phyloP scores from a whole-genome alignment of 1,140 invertebrate genomes.

The Homarus americanus region DNA sequence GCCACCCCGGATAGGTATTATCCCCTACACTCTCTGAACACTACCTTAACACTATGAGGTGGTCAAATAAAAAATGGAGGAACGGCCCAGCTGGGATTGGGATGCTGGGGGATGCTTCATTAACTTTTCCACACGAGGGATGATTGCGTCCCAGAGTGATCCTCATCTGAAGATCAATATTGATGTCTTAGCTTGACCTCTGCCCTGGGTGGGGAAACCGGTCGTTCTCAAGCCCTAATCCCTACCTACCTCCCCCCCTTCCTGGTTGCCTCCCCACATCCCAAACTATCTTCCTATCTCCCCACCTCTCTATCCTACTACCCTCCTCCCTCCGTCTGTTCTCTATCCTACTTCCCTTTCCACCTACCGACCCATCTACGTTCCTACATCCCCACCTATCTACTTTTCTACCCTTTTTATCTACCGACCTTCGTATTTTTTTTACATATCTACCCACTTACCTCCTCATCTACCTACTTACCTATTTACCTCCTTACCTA shows the following conservation, averaged over 20 bases:
- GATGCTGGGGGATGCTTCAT: slow-evolving; percentile 44
- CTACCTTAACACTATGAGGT: slow-evolving; percentile 1
- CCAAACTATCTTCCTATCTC: neutral
- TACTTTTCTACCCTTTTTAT: too few relatives aligned
- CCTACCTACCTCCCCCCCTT: neutral
- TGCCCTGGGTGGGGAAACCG: slow-evolving; percentile 33
- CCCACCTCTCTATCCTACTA: neutral
- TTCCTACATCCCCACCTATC: too few relatives aligned
- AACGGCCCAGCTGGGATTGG: slow-evolving; percentile 37
- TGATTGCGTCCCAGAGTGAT: slow-evolving; percentile 36
- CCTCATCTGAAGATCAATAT: slow-evolving; percentile 60
- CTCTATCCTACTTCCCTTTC: neutral
- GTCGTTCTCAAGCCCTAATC: too few relatives aligned
- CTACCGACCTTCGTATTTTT: too few relatives aligned
- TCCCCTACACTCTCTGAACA: neutral
- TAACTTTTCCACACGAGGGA: slow-evolving; percentile 63
- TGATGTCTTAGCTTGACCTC: slow-evolving; percentile 58
- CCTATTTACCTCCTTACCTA: neutral
- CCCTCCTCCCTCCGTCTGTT: neutral
- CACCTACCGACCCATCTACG: neutral
- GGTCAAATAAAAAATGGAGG: neutral
- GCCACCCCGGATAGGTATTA: neutral
- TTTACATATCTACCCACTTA: too few relatives aligned
- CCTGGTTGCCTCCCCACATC: neutral
- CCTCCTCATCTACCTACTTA: neutral